phyloP scores from a whole-genome alignment of 2,113 vertebrate genomes.

The Heterotilapia buettikoferi region DNA sequence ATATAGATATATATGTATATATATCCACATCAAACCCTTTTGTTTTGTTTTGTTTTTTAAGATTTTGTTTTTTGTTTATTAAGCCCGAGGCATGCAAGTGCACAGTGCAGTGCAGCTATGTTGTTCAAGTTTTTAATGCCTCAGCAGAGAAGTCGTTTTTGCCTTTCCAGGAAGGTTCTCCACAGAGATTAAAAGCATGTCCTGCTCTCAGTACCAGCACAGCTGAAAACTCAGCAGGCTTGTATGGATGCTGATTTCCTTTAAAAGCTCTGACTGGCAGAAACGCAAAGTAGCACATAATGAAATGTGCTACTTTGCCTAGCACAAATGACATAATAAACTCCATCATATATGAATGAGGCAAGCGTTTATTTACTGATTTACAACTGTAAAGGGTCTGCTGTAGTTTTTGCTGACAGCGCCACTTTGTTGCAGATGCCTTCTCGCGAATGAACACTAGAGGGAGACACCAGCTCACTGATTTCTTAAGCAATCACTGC shows the following conservation, averaged over 20 bases:
- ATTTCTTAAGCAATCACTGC: background rate
- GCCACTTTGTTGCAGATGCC: background rate
- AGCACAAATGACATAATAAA: background rate
- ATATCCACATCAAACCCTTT: no score
- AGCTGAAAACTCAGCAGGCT: background rate
- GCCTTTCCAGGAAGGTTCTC: background rate
- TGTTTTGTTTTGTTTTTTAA: background rate
- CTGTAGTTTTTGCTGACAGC: background rate
- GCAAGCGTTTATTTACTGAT: background rate
- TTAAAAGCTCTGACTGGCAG: background rate
- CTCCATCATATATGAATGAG: background rate
- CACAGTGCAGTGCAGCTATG: background rate
- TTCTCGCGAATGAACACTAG: conserved; percentile 9
- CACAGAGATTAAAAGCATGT: background rate
- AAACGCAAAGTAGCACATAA: background rate
- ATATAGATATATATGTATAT: no score
- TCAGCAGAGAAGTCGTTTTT: background rate
- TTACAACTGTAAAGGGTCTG: background rate
- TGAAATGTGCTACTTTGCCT: no score
- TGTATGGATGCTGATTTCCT: background rate
- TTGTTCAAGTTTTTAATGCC: background rate
- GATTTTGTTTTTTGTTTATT: background rate
- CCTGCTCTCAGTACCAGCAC: background rate
- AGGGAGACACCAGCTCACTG: background rate
- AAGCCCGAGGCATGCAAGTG: background rate